phyloP scores from a whole-genome alignment of 2,113 vertebrate species.

The Pristiophorus japonicus region DNA sequence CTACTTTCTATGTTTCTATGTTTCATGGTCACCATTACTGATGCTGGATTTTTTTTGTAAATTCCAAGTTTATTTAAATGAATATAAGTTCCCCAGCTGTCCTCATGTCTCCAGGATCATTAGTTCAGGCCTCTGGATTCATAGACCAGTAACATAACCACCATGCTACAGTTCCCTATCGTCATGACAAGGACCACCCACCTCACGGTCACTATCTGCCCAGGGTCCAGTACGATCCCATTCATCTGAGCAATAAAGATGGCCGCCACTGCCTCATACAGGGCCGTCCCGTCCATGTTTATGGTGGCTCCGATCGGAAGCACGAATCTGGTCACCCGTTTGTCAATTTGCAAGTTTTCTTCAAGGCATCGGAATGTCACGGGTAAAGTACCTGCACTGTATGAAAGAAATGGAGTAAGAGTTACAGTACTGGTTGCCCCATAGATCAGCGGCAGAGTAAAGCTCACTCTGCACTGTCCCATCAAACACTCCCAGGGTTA shows the following conservation, averaged over 20 bases:
- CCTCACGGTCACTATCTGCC: slow-evolving; percentile 74
- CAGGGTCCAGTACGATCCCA: slow-evolving; percentile 60
- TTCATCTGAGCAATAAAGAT: slow-evolving; percentile 81
- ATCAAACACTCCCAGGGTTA: neutral
- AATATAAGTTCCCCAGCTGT: no score
- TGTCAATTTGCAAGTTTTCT: slow-evolving; percentile 70
- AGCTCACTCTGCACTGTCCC: neutral
- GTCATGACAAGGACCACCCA: slow-evolving; percentile 42
- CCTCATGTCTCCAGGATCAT: no score
- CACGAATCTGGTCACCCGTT: slow-evolving; percentile 70
- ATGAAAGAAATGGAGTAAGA: neutral
- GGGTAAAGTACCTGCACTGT: slow-evolving; percentile 67
- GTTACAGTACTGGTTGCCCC: neutral
- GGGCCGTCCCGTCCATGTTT: slow-evolving; percentile 74
- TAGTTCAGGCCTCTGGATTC: no score
- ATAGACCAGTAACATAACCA: no score
- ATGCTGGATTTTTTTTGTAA: no score
- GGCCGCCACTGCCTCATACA: slow-evolving; percentile 74
- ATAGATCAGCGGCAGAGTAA: neutral
- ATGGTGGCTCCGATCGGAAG: slow-evolving; percentile 74
- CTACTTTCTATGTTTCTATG: no score
- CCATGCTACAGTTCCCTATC: no score
- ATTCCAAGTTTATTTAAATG: no score
- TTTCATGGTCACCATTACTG: no score
- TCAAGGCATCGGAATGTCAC: slow-evolving; percentile 76